Evolutionary conservation across 2,797 vertebrate species (phyloP).

Genomic region (Australoheros facetus): DNA sequence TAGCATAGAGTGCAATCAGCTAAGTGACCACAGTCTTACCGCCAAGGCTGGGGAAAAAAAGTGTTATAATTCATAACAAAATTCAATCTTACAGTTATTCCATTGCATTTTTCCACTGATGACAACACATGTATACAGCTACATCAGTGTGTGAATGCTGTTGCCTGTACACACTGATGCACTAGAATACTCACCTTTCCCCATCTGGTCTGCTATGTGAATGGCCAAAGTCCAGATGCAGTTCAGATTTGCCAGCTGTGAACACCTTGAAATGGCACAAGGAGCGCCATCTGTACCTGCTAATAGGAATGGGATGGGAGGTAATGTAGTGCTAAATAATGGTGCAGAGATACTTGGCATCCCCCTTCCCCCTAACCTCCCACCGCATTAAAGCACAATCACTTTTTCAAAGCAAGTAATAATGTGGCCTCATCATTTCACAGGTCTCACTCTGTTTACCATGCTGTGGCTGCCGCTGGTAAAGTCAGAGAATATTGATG

Average conservation of each 20-base stretch:
- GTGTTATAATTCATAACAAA: not conserved
- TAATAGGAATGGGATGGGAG: conserved; percentile 71
- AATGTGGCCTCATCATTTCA: conserved; percentile 48
- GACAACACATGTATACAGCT: not conserved
- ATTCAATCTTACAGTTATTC: not conserved
- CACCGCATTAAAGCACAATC: conserved; percentile 54
- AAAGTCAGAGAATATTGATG: conserved; percentile 5
- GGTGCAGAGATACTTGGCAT: conserved; percentile 61
- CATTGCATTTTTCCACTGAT: not conserved
- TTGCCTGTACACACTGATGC: not conserved
- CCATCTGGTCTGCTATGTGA: conserved; percentile 54
- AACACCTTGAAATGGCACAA: conserved; percentile 64
- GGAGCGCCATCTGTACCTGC: conserved; percentile 71
- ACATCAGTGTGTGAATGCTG: not conserved
- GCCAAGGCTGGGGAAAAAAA: not conserved
- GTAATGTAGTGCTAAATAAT: conserved; percentile 78
- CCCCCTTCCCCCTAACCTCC: conserved; percentile 39
- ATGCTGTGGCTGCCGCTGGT: conserved; percentile 21
- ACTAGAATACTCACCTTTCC: conserved; percentile 28
- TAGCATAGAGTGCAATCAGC: not conserved
- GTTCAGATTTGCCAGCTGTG: conserved; percentile 76
- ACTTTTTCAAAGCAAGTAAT: conserved; percentile 51
- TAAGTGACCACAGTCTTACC: not conserved
- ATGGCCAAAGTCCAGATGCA: conserved; percentile 68
- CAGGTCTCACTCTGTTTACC: conserved; percentile 36